Evolutionary conservation across 2,888 invertebrate species (phyloP), one percentile per base, ranked within the genome.

Genomic region (Galerucella pusilla): DNA sequence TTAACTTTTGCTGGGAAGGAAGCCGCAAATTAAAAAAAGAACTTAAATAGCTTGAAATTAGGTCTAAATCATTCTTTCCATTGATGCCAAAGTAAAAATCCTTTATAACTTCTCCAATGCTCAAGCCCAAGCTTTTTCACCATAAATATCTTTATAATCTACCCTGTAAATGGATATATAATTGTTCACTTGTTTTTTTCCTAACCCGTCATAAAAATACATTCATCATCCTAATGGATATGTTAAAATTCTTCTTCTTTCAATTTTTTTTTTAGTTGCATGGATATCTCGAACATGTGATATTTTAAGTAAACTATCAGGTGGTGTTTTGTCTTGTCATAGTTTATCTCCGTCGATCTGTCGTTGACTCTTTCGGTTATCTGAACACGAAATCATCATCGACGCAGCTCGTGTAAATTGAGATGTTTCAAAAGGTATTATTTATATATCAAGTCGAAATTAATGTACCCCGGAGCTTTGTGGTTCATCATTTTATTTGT

Each of bases 371-470:
- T 69, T 63, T n/a, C 25, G 59, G 46, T 69, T 69, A 69, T 69
- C 69, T 69, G 46, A 49, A 20, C 54, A 60, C 59, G 45, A 60
- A 35, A 68, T 45, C 68, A 35, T 59, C 59, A 68, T 10, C 10
- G 10, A 57, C 42, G 35, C 69, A 46, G 46, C 11, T 60, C 60
- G 57, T 69, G 69, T 69, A 69, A 69, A 69, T 69, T 69, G 69
- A 69, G 69, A 69, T 69, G 61, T 69, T 69, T 69, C 60, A 20
- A 69, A 69, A 69, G 14, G 10, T 35, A 63, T 63, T 59, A 66
- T 66, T 66, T 16, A 66, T 66, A 66, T 66, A 45, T 66, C 66
- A 20, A 49, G 49, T 66, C 49, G 49, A 66, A 66, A 66, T 66
- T 66, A 66, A 66, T 66, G 52, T 66, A 66, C 45, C 68, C 68